phyloP scores from a whole-genome alignment of 2,888 invertebrate species.

The Yponomeuta evonymella region DNA sequence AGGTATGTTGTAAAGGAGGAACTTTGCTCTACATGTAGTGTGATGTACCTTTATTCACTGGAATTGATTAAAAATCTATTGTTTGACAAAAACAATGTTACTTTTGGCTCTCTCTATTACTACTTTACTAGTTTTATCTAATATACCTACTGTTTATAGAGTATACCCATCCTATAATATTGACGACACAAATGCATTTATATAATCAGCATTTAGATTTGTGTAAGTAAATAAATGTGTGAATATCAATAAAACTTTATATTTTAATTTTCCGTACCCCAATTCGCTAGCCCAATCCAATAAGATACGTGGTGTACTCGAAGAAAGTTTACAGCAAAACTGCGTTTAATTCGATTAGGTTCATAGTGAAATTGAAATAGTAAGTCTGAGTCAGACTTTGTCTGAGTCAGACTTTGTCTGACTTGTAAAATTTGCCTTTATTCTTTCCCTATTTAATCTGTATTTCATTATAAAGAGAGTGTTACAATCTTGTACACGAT shows the following conservation, averaged over 20 bases:
- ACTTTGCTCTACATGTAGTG: neutral
- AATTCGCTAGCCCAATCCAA: neutral
- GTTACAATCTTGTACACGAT: too few species aligned
- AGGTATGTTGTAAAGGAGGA: neutral
- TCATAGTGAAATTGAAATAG: too few species aligned
- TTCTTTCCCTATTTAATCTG: too few species aligned
- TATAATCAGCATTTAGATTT: slow-evolving; percentile 12
- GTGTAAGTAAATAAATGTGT: slow-evolving; percentile 8
- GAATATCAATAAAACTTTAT: neutral
- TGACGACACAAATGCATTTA: slow-evolving; percentile 8
- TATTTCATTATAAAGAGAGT: too few species aligned
- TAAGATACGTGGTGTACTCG: too few species aligned
- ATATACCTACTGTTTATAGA: neutral
- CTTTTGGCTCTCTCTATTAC: neutral
- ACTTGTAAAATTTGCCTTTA: too few species aligned
- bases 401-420: too few species aligned
- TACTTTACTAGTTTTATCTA: neutral
- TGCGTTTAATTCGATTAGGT: too few species aligned
- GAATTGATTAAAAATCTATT: too few species aligned
- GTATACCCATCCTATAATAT: neutral
- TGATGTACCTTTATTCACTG: neutral
- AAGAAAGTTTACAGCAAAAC: too few species aligned
- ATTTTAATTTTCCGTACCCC: neutral
- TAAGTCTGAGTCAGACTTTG: too few species aligned
- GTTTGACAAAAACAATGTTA: neutral